Evolutionary conservation across 2,888 invertebrate genomes (phyloP), one percentile per base, ranked within the genome.

Genomic region (Gasteruption jaculator): DNA sequence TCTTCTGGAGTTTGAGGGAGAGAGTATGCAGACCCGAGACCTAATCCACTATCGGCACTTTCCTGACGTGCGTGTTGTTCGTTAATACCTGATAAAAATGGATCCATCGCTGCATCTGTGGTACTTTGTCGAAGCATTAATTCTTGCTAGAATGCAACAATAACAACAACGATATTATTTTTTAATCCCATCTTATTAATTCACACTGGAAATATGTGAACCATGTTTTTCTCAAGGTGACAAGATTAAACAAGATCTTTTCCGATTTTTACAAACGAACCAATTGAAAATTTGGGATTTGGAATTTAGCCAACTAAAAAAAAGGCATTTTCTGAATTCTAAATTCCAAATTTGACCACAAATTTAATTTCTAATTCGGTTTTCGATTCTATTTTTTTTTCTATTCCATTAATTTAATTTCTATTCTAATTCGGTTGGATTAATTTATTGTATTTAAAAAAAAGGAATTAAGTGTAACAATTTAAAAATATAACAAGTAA

Each of bases 1-100:
- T 92, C 93, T 70, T 92, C 91, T 4, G 93, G 91, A 40, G 93
- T 92, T 71, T 90, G 87, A 32, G 91, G 89, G 76, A 92, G 81
- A 48, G 91, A 90, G 74, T 91, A 93, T 45, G 86, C 83, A 54
- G 87, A 84, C 26, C 87, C 88, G 76, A 93, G 86, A 63, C 93
- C 93, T 48, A 94, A 78, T 38, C 95, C 95, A 71, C 91, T 92
- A 72, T 95, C 94, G 8, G 91, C 91, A 8, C 92, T 92, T 73
- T 93, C 94, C 72, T 95, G 94, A 50, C 94, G 80, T 57, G 91
- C 86, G 73, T 95, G 95, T 41, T 70, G 69, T 63, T 92, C 92
- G 40, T 84, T 83, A 58, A 86, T 75, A 35, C 86, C 84, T 3
- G 87, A 85, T 49, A 89, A 74, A 74, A 88, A 89, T 46, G 89